Evolutionary conservation across 2,888 invertebrate species (phyloP).

Genomic region (Cryptocephalus moraei): DNA sequence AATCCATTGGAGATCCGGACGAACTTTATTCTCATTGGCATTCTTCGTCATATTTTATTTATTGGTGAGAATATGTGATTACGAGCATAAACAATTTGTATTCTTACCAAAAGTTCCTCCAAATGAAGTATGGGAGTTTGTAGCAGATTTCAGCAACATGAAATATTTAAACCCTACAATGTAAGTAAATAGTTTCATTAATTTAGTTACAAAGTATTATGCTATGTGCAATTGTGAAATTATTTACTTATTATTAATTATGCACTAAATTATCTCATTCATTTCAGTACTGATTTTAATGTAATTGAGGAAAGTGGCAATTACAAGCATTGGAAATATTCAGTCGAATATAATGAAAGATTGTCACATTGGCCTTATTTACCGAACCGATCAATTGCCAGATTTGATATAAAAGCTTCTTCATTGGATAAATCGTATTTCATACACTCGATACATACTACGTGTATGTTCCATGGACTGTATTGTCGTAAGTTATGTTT

Average conservation of each 20-base stretch:
- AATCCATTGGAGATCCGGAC: conserved; percentile 29
- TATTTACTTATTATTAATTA: too few relatives aligned
- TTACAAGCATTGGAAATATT: conserved; percentile 60
- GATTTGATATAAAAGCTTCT: conserved; percentile 47
- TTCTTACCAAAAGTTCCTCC: conserved; percentile 47
- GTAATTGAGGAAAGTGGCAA: conserved; percentile 55
- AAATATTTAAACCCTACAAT: conserved; percentile 60
- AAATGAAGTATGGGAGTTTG: conserved; percentile 57
- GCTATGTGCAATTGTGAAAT: too few relatives aligned
- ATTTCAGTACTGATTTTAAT: conserved; percentile 48
- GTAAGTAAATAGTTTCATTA: conserved; percentile 40
- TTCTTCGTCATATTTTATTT: conserved; percentile 25
- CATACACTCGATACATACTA: conserved; percentile 51
- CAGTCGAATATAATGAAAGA: conserved; percentile 52
- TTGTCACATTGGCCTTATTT: conserved; percentile 55
- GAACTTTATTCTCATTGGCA: conserved; percentile 19
- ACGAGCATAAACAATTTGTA: conserved; percentile 40
- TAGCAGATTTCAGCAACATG: conserved; percentile 68
- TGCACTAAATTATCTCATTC: neutral
- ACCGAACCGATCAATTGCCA: conserved; percentile 46
- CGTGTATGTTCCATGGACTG: conserved; percentile 48
- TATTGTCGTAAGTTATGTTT: conserved; percentile 49
- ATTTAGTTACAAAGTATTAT: too few relatives aligned
- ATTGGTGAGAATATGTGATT: conserved; percentile 27
- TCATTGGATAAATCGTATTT: conserved; percentile 39